Base-by-base conservation (phyloP, 2,113 vertebrate genomes). In the Lonchura striata region DNA sequence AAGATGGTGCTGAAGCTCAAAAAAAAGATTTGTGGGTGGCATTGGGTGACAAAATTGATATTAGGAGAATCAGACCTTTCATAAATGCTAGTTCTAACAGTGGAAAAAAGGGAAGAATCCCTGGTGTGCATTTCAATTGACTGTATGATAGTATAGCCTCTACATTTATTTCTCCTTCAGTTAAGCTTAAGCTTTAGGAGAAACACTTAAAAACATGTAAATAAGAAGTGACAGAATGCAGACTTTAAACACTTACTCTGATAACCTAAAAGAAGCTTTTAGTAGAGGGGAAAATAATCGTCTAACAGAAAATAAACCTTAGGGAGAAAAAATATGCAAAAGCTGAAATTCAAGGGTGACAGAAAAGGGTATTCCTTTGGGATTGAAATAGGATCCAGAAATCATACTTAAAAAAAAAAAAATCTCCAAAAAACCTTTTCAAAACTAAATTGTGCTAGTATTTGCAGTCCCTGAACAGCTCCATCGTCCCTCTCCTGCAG, bases 161-260 rank as follows among this genome's bases (percentile, higher is more conserved):
- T 63, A 31, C 10, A 59, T 70, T 77, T 86, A 86, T 91, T 86
- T 96, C 50, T 77, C 46, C 13, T 86, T 66, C 65, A 41, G 44
- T 92, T 75, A 94, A 82, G 49, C 6, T 82, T 71, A 78, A 82
- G 53, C 42, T 84, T 69, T 53, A 82, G 74, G 30, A 83, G 42
- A 84, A 95, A 74, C 75, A 77, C 46, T 91, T 86, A 66, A 47
- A 88, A 83, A 92, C 63, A 72, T 21, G 53, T 70, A 74, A 76
- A 87, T 84, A 77, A 93, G 44, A 91, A 95, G 60, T 70, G 84
- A 86, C 65, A 91, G 68, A 82, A 94, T 56, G 35, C 71, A 89
- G 69, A 66, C 79, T n/a, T 77, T 90, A 82, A 95, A 82, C 44
- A 75, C 30, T n/a, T 83, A 60, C 22, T 25, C 65, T 59, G 56